Percentiles rank a stretch among this genome's conserved stretches.
These are phyloP conservation scores for Gastrophryne carolinensis DNA, from an alignment of 2,797 vertebrate genomes.

Conservation along the genomic window DNA sequence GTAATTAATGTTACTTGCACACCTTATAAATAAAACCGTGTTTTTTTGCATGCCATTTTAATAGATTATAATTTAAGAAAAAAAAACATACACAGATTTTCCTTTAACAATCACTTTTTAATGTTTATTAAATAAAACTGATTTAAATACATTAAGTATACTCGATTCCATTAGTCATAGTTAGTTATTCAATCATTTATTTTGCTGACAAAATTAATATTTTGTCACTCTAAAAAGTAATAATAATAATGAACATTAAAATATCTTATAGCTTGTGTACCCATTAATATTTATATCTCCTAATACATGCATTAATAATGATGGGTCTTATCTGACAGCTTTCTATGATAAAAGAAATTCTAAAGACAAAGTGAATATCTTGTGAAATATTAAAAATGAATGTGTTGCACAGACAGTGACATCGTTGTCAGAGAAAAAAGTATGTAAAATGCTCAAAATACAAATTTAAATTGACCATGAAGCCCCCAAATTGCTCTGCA, in stretches of 20 bases:
- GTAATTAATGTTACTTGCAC: too few species aligned
- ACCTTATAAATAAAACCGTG: too few species aligned
- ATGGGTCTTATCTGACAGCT: conserved; percentile 16
- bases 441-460: background rate
- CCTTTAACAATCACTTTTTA: too few species aligned
- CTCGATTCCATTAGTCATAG: background rate
- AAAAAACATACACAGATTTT: too few species aligned
- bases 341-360: conserved; percentile 32
- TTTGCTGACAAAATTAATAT: background rate
- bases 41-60: too few species aligned
- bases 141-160: background rate
- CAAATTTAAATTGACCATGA: background rate
- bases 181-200: background rate
- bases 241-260: conserved; percentile 1
- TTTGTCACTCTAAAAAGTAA: background rate
- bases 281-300: conserved; percentile 40
- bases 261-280: background rate
- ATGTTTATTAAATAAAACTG: background rate
- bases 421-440: conserved; percentile 7
- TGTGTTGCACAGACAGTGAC: conserved; percentile 21
- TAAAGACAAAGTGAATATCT: conserved; percentile 35
- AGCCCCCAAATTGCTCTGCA: background rate
- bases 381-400: conserved; percentile 42
- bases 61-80: too few species aligned
- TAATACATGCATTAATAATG: conserved; percentile 43